Percentiles rank a stretch among this genome's conserved stretches.
phyloP scores from a whole-genome alignment of 2,888 invertebrate species.

The Candidula unifasciata region DNA sequence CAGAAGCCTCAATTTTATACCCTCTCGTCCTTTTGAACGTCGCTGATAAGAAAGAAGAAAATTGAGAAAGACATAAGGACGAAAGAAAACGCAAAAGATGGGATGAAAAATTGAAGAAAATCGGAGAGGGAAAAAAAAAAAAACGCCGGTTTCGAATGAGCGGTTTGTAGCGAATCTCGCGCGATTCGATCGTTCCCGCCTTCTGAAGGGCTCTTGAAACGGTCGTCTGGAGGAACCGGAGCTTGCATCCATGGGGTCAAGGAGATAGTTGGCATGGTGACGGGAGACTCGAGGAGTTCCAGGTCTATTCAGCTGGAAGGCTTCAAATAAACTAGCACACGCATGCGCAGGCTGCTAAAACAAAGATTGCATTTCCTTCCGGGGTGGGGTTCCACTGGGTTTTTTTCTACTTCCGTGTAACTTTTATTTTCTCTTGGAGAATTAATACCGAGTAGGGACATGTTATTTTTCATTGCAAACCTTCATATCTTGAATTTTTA shows the following conservation, averaged over 20 bases:
- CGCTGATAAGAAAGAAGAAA: not conserved
- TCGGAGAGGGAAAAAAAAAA: not conserved
- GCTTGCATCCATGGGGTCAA: conserved; percentile 43
- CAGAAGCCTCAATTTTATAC: not conserved
- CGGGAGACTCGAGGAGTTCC: conserved; percentile 46
- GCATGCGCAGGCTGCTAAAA: conserved; percentile 49
- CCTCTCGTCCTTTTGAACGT: not conserved
- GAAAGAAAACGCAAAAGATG: conserved; percentile 18
- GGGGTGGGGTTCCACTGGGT: not conserved
- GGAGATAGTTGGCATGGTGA: conserved; percentile 49
- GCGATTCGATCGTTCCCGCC: conserved; percentile 35
- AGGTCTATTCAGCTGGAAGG: conserved; percentile 52
- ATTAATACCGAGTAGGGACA: not conserved
- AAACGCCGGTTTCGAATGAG: conserved; percentile 33
- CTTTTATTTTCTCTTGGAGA: not conserved
- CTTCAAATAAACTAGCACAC: conserved; percentile 53
- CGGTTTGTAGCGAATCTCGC: conserved; percentile 37
- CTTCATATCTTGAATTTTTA: not conserved
- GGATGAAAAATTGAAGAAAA: not conserved
- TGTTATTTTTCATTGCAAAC: not conserved
- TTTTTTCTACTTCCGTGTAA: conserved; percentile 26
- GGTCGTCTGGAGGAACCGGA: conserved; percentile 43
- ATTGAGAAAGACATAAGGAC: not conserved
- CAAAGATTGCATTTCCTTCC: conserved; percentile 51
- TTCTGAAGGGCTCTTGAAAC: conserved; percentile 41